These are phyloP conservation scores for Patella vulgata DNA, from an alignment of 1,140 invertebrate genomes.

Conservation along the genomic window DNA sequence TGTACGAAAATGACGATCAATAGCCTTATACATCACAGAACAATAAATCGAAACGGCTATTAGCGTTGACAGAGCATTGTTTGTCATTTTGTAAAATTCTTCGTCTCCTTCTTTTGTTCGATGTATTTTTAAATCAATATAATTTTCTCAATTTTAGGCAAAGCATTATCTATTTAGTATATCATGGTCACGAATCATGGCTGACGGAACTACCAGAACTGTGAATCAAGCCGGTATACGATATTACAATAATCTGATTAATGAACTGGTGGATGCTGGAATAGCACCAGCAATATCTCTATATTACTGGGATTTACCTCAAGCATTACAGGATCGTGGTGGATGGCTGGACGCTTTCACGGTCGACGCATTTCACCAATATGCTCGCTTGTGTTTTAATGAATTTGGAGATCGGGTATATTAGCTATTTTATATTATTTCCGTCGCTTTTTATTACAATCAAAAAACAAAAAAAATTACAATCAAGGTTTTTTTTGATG, in stretches of 20 bases:
- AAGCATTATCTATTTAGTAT: slow-evolving; percentile 57
- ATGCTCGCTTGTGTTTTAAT: slow-evolving; percentile 62
- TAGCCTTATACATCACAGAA: no score
- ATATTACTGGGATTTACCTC: slow-evolving; percentile 33
- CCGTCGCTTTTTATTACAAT: no score
- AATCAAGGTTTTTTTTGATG: no score
- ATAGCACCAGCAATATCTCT: slow-evolving; percentile 68
- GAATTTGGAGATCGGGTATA: slow-evolving; percentile 62
- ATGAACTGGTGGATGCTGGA: slow-evolving; percentile 42
- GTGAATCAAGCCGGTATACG: slow-evolving; percentile 43
- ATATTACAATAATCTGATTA: slow-evolving; percentile 57
- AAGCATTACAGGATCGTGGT: slow-evolving; percentile 51
- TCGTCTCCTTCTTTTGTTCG: no score
- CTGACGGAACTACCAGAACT: slow-evolving; percentile 37
- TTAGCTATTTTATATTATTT: neutral
- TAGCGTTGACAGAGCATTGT: no score
- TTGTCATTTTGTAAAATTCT: no score
- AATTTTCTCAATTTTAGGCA: slow-evolving; percentile 33
- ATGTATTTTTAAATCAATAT: no score
- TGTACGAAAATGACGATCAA: no score
- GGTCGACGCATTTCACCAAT: slow-evolving; percentile 70
- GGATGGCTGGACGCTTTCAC: slow-evolving; percentile 71
- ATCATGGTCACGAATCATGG: slow-evolving; percentile 58
- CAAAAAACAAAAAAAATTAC: no score
- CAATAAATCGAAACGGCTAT: no score